Evolutionary conservation across 1,140 invertebrate species (phyloP).

Genomic region (Pomacea maculata): DNA sequence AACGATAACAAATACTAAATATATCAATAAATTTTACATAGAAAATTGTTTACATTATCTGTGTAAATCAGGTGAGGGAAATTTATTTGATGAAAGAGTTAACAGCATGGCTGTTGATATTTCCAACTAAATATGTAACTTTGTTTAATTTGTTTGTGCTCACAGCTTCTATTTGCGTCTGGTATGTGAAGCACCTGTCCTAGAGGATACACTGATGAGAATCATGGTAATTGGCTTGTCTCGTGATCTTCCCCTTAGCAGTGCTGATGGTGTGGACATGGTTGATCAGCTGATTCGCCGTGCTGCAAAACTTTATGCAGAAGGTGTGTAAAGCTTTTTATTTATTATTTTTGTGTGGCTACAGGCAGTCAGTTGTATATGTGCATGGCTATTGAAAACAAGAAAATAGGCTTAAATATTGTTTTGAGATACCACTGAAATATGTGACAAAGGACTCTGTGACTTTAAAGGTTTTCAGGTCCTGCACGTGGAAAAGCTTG

Average conservation of each 20-base stretch:
- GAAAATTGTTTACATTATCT: too few species aligned
- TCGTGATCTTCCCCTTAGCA: constrained; percentile 83
- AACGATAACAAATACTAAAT: too few species aligned
- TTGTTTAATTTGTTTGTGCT: constrained; percentile 5
- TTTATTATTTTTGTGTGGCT: background rate
- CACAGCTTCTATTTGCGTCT: constrained; percentile 77
- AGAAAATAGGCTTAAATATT: too few species aligned
- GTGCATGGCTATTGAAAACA: too few species aligned
- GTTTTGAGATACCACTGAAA: too few species aligned
- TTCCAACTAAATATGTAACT: background rate
- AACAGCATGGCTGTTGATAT: too few species aligned
- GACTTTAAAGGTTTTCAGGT: constrained; percentile 53
- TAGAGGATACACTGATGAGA: constrained; percentile 82
- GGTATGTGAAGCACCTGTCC: constrained; percentile 86
- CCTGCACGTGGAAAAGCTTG: constrained; percentile 79
- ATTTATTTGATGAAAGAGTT: too few species aligned
- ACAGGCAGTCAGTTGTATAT: background rate
- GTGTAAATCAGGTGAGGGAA: too few species aligned
- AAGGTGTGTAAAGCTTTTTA: constrained; percentile 51
- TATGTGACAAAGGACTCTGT: too few species aligned
- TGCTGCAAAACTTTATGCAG: constrained; percentile 78
- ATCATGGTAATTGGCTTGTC: constrained; percentile 85
- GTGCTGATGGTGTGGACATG: constrained; percentile 85
- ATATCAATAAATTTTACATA: too few species aligned
- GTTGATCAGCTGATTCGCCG: constrained; percentile 85